Conservation (phyloP, 2,888 invertebrate genomes). For the Sinelater perroti region DNA sequence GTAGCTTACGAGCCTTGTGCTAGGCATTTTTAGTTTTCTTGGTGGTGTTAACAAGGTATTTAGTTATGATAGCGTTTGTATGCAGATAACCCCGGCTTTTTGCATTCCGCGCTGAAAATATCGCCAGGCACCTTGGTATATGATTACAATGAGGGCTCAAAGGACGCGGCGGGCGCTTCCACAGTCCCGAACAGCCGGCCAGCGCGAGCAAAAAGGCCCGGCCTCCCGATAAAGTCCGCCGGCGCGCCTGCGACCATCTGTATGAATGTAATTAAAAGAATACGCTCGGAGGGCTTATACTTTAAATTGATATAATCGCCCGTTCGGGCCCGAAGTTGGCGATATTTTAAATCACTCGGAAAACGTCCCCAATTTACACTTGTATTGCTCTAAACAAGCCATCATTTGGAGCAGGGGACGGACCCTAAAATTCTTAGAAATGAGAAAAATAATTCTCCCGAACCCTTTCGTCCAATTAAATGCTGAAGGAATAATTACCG, state of each 20-base stretch:
- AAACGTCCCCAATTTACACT: constrained; percentile 43
- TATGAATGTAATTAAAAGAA: constrained; percentile 38
- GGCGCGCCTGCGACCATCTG: constrained; percentile 25
- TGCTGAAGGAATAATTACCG: constrained; percentile 40
- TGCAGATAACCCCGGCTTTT: constrained; percentile 27
- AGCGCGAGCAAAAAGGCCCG: no score
- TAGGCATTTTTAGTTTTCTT: constrained; percentile 38
- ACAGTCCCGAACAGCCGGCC: no score
- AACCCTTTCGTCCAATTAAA: constrained; percentile 42
- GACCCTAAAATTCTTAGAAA: constrained; percentile 38
- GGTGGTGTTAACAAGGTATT: constrained; percentile 36
- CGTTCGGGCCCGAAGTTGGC: constrained; percentile 37
- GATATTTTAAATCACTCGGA: constrained; percentile 41
- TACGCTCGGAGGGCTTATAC: constrained; percentile 36
- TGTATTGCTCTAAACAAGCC: constrained; percentile 42
- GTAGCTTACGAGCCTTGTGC: constrained; percentile 41
- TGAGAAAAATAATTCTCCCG: constrained; percentile 37
- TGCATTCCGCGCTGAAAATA: constrained; percentile 23
- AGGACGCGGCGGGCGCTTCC: no score
- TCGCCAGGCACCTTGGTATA: constrained; percentile 17
- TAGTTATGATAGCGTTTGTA: constrained; percentile 38
- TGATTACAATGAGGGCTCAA: constrained; percentile 23
- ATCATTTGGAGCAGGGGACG: constrained; percentile 38
- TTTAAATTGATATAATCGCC: constrained; percentile 40
- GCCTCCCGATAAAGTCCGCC: no score